Evolutionary conservation across 2,113 vertebrate species (phyloP), one percentile per base, ranked within the genome.

Genomic region (Cyprinodon variegatus): DNA sequence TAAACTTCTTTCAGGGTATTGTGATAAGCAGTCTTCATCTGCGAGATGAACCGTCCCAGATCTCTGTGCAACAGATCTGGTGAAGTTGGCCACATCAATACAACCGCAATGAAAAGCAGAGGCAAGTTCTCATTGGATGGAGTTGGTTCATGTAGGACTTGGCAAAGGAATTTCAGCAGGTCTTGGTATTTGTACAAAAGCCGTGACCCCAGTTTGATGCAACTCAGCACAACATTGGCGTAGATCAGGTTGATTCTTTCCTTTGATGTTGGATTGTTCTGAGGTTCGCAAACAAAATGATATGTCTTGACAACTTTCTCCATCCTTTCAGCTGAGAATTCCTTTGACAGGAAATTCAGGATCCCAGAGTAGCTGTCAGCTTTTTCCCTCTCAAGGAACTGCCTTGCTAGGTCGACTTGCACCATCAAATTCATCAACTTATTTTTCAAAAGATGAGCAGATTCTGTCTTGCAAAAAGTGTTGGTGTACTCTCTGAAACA

Each of bases 311-410:
- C 50, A 41, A 93, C 89, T 29, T 82, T 41, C 66, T 88, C 83
- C 68, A 93, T 57, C 15, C 4, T 15, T 15, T 67, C 76, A 29
- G 48, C 1, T 46, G 61, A 0, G 22, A 0, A 53, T 22, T 17
- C 3, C 3, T 43, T 53, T 48, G 83, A 77, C 4, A 93, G 88
- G 62, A 0, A 74, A 8, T 65, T 74, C 12, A 93, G 84, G 62
- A 94, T 83, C 5, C 93, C 89, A 61, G 37, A 81, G 41, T 81
- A 87, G 4, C 88, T 90, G 61, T 93, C 92, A 67, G 84, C 92
- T 2, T 92, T 90, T 22, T 72, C 40, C 38, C 7, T 9, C 73
- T 93, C 92, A 37, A 93, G 69, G 74, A 0, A 85, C 38, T 91
- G 86, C 38, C 57, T 77, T 0, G 0, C 15, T 17, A 81, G 22